Base-by-base conservation (phyloP, 2,888 invertebrate genomes). In the Hemithea aestivaria region DNA sequence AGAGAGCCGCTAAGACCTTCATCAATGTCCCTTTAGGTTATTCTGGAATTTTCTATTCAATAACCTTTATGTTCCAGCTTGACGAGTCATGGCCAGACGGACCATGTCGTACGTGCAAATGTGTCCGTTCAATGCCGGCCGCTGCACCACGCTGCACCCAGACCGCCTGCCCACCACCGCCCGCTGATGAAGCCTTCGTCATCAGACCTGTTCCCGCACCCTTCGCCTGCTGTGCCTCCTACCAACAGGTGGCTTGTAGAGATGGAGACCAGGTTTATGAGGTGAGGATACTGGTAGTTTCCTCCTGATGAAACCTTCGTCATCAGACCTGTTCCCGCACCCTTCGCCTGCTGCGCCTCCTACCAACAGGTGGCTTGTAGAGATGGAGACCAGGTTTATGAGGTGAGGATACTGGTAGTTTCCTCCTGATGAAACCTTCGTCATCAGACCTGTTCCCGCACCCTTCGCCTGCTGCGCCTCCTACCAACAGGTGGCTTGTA, bases 41-140 rank as follows among this genome's bases (percentile, higher is more conserved):
- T n/a, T n/a, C n/a, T n/a, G n/a, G n/a, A n/a, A n/a, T n/a, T n/a
- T n/a, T n/a, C n/a, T n/a, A n/a, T n/a, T n/a, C n/a, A n/a, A n/a
- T n/a, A n/a, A n/a, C n/a, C n/a, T n/a, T n/a, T n/a, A n/a, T n/a
- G n/a, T n/a, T n/a, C n/a, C 52, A 90, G 90, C 44, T 81, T 26
- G 90, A 91, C 7, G 87, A 89, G 1, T 84, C 73, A 0, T 94
- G 94, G 94, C 64, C 82, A 42, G 93, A 94, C 66, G 93, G 93
- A 0, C 91, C 91, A 10, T 94, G 94, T 58, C 89, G 90, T 23
- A 77, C 83, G 20, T 94, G 94, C 54, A 74, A 75, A 27, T 94
- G 93, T 64, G 73, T 73, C 37, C 59, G 1, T 62, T 48, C 0
- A 2, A 52, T 0, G 39, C 31, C 1, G 66, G 63, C 1, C 37